These are phyloP conservation scores for Speoplatyrhinus poulsoni DNA, from an alignment of 2,113 vertebrate genomes.

Conservation along the genomic window DNA sequence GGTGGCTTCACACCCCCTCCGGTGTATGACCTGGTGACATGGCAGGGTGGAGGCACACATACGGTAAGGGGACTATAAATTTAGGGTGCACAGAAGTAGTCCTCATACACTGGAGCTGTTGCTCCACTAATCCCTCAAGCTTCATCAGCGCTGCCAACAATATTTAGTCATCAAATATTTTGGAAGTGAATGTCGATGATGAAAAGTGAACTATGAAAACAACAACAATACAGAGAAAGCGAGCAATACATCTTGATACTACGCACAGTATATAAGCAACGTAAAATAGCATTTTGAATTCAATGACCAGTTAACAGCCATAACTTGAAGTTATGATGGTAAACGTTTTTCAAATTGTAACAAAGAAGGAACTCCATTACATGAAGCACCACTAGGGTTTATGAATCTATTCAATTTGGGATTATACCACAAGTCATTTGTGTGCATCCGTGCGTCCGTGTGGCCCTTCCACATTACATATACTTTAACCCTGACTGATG, in stretches of 20 bases:
- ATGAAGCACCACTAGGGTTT: not conserved
- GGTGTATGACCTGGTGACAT: conserved; percentile 34
- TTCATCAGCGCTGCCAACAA: no score
- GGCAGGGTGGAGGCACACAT: conserved; percentile 15
- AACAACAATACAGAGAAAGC: not conserved
- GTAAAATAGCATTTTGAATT: not conserved
- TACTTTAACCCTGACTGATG: conserved; percentile 46
- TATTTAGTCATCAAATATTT: no score
- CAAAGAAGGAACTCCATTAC: conserved; percentile 12
- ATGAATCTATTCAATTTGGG: conserved; percentile 7
- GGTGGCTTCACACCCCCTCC: conserved; percentile 34
- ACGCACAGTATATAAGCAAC: no score
- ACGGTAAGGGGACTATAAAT: not conserved
- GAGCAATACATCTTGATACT: no score
- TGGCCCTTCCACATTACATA: conserved; percentile 34
- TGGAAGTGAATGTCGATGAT: not conserved
- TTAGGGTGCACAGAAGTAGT: not conserved
- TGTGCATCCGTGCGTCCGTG: conserved; percentile 22
- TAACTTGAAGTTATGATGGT: not conserved
- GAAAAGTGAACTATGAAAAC: not conserved
- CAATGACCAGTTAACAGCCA: not conserved
- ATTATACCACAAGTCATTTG: conserved; percentile 2
- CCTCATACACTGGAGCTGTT: not conserved
- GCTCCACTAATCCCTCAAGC: no score
- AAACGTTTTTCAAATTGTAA: not conserved